These are phyloP conservation scores for Rhinophrynus dorsalis DNA, from an alignment of 2,797 vertebrate genomes.

Conservation along the genomic window DNA sequence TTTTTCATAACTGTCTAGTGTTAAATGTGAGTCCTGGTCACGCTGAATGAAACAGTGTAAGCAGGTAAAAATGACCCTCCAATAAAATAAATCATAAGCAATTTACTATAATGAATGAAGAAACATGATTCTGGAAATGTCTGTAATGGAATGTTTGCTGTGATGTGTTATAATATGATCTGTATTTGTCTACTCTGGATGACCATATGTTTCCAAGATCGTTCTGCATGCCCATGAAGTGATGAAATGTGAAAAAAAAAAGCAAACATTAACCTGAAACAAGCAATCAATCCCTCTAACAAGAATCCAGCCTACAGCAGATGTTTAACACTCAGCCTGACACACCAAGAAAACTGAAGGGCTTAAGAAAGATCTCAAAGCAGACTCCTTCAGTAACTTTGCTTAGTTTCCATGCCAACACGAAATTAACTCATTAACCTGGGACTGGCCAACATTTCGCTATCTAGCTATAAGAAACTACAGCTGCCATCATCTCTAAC, in stretches of 20 bases:
- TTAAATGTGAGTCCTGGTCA: too few species aligned
- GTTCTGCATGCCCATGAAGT: slow-evolving; percentile 34
- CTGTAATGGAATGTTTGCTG: slow-evolving; percentile 38
- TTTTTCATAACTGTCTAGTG: too few species aligned
- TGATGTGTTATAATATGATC: slow-evolving; percentile 38
- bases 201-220: slow-evolving; percentile 44
- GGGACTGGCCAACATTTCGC: too few species aligned
- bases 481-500: too few species aligned
- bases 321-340: slow-evolving; percentile 30
- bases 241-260: slow-evolving; percentile 40
- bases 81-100: too few species aligned
- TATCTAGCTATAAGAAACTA: too few species aligned
- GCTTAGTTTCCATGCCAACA: too few species aligned
- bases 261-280: slow-evolving; percentile 39
- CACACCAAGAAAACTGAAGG: neutral
- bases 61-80: too few species aligned
- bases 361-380: slow-evolving; percentile 15
- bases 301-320: slow-evolving; percentile 30
- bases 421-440: too few species aligned
- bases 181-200: slow-evolving; percentile 32
- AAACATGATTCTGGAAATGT: slow-evolving; percentile 26
- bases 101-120: slow-evolving; percentile 20
- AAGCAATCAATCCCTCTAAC: slow-evolving; percentile 25
- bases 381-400: too few species aligned
- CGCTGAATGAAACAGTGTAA: too few species aligned